Conservation (phyloP, 2,797 vertebrate species). For the Lithobates sylvaticus region DNA sequence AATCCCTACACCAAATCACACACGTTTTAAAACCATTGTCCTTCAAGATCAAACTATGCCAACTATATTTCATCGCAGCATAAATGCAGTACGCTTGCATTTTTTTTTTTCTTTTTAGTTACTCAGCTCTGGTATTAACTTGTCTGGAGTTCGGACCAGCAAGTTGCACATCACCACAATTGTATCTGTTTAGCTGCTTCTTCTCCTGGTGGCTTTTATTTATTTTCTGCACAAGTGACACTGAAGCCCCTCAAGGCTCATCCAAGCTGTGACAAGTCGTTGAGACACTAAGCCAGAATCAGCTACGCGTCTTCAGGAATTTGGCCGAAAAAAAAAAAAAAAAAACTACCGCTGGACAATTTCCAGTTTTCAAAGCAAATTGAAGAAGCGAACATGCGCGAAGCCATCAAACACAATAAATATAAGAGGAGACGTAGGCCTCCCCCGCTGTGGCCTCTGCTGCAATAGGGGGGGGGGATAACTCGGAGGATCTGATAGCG, state of each 20-base stretch:
- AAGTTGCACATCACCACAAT: too few species aligned
- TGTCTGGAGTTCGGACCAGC: too few species aligned
- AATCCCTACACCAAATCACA: too few species aligned
- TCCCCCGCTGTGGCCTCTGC: constrained; percentile 28
- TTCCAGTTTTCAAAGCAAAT: constrained; percentile 39
- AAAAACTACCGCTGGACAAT: constrained; percentile 31
- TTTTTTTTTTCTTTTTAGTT: too few species aligned
- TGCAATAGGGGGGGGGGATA: constrained; percentile 22
- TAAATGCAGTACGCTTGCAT: too few species aligned
- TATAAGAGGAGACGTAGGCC: constrained; percentile 34
- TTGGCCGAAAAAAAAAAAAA: constrained; percentile 14
- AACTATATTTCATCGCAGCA: too few species aligned
- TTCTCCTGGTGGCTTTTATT: neutral
- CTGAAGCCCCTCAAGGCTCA: neutral
- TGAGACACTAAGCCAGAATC: constrained; percentile 7
- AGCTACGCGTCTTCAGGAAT: neutral
- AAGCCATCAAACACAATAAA: constrained; percentile 30
- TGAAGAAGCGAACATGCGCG: constrained; percentile 21
- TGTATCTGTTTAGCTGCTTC: neutral
- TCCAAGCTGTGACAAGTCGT: neutral
- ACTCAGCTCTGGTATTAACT: too few species aligned
- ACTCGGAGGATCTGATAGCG: neutral
- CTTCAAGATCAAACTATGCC: too few species aligned
- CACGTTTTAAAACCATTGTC: too few species aligned
- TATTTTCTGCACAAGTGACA: neutral